Evolutionary conservation across 2,797 vertebrate species (phyloP).

Genomic region (Chrysocyon brachyurus): DNA sequence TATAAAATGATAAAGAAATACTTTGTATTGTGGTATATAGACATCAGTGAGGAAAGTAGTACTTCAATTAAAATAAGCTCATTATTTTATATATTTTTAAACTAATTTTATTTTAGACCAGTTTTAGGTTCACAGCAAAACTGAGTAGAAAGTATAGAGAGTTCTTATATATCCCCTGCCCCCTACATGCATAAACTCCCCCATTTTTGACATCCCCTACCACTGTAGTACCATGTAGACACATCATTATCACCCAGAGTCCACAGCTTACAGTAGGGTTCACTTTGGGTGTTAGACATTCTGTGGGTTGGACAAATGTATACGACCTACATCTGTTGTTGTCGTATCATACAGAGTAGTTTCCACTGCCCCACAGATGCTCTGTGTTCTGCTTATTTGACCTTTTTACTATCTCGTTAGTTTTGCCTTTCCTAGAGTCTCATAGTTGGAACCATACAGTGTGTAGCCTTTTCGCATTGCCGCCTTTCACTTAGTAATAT

Average conservation of each 20-base stretch:
- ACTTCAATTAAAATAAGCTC: constrained; percentile 50
- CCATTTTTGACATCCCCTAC: not conserved
- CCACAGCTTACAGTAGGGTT: not conserved
- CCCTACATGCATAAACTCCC: not conserved
- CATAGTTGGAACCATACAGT: not conserved
- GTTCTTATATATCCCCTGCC: not conserved
- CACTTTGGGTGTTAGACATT: not conserved
- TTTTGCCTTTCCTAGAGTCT: not conserved
- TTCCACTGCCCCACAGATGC: not conserved
- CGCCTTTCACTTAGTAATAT: not conserved
- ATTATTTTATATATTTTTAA: not conserved
- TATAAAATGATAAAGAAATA: not conserved
- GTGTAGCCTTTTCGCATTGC: not conserved
- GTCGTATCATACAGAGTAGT: not conserved
- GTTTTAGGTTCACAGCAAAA: not conserved
- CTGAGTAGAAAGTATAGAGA: not conserved
- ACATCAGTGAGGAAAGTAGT: not conserved
- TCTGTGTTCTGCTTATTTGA: not conserved
- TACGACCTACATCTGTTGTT: not conserved
- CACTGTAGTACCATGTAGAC: not conserved
- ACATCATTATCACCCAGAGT: not conserved
- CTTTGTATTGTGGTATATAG: not conserved
- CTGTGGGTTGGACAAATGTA: not conserved
- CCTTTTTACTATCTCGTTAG: not conserved
- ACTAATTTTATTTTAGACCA: not conserved